Evolutionary conservation across 2,113 vertebrate genomes (phyloP), one percentile per base, ranked within the genome.

Genomic region (Petrocephalus microphthalmus): DNA sequence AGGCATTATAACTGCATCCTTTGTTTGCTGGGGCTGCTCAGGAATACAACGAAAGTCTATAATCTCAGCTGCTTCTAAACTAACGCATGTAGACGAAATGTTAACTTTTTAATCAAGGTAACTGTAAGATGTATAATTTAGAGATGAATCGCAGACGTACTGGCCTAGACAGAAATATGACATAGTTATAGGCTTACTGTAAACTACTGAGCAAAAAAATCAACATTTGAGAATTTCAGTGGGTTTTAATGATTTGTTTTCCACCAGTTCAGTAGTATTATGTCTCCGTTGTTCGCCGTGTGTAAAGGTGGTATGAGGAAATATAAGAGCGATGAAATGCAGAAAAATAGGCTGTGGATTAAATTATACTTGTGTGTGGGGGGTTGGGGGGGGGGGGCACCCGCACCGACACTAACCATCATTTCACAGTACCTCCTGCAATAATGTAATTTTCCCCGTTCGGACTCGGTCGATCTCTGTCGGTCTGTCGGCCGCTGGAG

Each of bases 401-500:
- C 64, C 64, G 25, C n/a, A 67, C 64, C 64, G 64, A 71, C n/a
- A 29, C 20, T 67, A 33, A 71, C 11, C 64, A 71, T 71, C 25
- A 37, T 33, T 74, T 74, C 67, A 15, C 71, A 78, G 71, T 3
- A 19, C 71, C 33, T 37, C 71, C 25, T 7, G 71, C 71, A 78
- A 78, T 78, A 33, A 78, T 42, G 71, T 19, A 0, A 78, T 78
- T 37, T 37, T 37, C 33, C 29, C 3, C 67, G 17, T 74, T 37
- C 29, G 11, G 64, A 29, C 11, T 29, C n/a, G n/a, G n/a, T n/a
- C 11, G 29, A 2, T 15, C 33, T 37, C 3, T 2, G 2, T 33
- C 29, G 6, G 17, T 74, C 33, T 17, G 20, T 52, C 10, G 42
- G 3, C 92, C 94, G 88, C 94, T 88, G 25, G 94, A 93, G 88